Base-by-base conservation (phyloP, 2,113 vertebrate genomes). In the Ellobius talpinus region DNA sequence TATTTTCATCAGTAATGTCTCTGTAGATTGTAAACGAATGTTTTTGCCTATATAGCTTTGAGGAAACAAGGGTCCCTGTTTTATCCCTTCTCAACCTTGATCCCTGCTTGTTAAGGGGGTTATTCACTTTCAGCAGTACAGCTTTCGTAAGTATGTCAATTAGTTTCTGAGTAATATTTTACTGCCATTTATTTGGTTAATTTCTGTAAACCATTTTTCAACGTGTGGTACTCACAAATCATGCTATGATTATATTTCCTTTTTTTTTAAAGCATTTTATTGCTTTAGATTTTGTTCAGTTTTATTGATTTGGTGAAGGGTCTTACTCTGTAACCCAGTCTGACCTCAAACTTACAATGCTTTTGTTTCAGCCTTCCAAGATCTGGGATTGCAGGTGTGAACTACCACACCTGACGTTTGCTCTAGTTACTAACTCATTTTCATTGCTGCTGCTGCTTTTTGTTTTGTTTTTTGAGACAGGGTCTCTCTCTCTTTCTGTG, bases 151-250 rank as follows among this genome's bases (percentile, higher is more conserved):
- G 58, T 42, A 29, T 58, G 50, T 74, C 33, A 85, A 16, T 47
- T 17, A 9, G 52, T 39, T 89, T 87, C 66, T 78, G 58, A 17
- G 61, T 36, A 47, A 29, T 33, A 65, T 89, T 87, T 86, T 73
- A 63, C 39, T 79, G 39, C 66, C 24, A 0, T 84, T 79, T 65
- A 39, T 66, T 13, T 94, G n/a, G 5, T 52, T 50, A 61, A 78
- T 79, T 74, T 70, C 61, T 82, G 17, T 66, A 86, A 87, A 39
- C 36, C n/a, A 47, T 45, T 96, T 90, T 93, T 78, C 47, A 88
- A 2, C n/a, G 36, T 82, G 1, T 55, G 68, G 36, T 39, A 36
- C 21, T 72, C 47, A 55, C 19, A 73, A 50, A 90, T 21, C 79
- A 42, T n/a, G 23, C 39, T 81, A 0, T 79, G 39, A 66, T 78